Evolutionary conservation across 2,888 invertebrate species (phyloP).

Genomic region (Cosmia trapezina): DNA sequence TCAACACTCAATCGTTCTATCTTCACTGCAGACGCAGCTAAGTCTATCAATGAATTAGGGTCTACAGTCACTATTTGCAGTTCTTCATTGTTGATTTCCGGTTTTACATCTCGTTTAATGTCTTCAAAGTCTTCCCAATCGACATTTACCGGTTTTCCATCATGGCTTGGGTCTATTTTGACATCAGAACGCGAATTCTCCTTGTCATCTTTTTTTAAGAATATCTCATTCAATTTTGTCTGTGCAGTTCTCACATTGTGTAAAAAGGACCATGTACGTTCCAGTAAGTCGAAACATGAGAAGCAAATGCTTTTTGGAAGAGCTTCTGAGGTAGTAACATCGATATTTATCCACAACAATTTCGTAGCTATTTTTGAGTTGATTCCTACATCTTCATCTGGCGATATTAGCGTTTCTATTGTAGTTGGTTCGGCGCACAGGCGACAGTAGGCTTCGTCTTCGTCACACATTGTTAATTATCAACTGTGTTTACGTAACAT

Average conservation of each 20-base stretch:
- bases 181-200: constrained; percentile 41
- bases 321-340: constrained; percentile 72
- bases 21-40: constrained; percentile 70
- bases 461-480: constrained; percentile 74
- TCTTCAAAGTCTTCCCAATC: constrained; percentile 82
- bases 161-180: constrained; percentile 56
- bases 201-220: constrained; percentile 62
- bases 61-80: constrained; percentile 69
- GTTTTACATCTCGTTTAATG: constrained; percentile 78
- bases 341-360: constrained; percentile 86
- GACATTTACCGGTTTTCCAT: constrained; percentile 79
- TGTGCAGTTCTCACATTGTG: constrained; percentile 83
- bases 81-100: constrained; percentile 68
- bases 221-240: constrained; percentile 76
- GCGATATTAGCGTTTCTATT: constrained; percentile 77
- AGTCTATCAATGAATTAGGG: constrained; percentile 67
- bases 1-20: constrained; percentile 72
- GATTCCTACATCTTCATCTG: constrained; percentile 81
- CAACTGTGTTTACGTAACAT: constrained; percentile 46
- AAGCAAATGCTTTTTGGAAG: constrained; percentile 85
- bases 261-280: constrained; percentile 85
- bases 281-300: constrained; percentile 84
- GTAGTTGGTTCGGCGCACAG: constrained; percentile 86
- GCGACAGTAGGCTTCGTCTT: constrained; percentile 81
- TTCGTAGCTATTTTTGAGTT: constrained; percentile 81